phyloP scores from a whole-genome alignment of 2,888 invertebrate genomes.

The Frankliniella fusca region DNA sequence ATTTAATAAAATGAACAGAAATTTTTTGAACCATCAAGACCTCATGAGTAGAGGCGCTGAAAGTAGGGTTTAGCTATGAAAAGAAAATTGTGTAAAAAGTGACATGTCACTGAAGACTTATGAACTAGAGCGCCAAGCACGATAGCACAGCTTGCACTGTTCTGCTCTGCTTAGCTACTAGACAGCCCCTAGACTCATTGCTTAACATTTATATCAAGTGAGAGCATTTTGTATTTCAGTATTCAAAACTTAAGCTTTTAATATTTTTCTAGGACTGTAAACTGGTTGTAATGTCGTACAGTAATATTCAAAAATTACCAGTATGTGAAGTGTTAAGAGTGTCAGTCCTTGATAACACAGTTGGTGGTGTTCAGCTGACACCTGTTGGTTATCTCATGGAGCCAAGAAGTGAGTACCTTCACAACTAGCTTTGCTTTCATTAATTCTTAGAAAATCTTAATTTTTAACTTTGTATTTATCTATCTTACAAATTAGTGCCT shows the following conservation, averaged over 20 bases:
- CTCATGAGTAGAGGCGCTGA: too few relatives aligned
- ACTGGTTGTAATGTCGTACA: slow-evolving; percentile 76
- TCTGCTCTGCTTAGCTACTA: too few relatives aligned
- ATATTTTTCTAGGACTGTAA: slow-evolving; percentile 61
- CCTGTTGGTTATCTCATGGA: slow-evolving; percentile 68
- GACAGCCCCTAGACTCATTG: too few relatives aligned
- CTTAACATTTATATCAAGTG: too few relatives aligned
- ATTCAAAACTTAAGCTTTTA: not conserved
- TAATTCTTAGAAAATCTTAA: slow-evolving; percentile 2
- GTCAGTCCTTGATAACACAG: slow-evolving; percentile 62
- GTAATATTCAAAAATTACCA: slow-evolving; percentile 75
- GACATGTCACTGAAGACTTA: too few relatives aligned
- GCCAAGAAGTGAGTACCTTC: slow-evolving; percentile 50
- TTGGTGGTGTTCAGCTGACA: slow-evolving; percentile 63
- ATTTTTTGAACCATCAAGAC: too few relatives aligned
- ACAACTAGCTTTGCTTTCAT: not conserved
- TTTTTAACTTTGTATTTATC: not conserved
- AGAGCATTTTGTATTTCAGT: not conserved
- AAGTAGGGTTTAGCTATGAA: too few relatives aligned
- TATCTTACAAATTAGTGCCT: slow-evolving; percentile 40
- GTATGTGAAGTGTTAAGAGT: slow-evolving; percentile 64
- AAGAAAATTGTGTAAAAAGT: too few relatives aligned
- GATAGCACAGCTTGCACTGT: too few relatives aligned
- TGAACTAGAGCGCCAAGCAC: too few relatives aligned
- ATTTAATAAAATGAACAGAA: too few relatives aligned